Evolutionary conservation across 2,888 invertebrate species (phyloP).

Genomic region (Aphodius sticticus): DNA sequence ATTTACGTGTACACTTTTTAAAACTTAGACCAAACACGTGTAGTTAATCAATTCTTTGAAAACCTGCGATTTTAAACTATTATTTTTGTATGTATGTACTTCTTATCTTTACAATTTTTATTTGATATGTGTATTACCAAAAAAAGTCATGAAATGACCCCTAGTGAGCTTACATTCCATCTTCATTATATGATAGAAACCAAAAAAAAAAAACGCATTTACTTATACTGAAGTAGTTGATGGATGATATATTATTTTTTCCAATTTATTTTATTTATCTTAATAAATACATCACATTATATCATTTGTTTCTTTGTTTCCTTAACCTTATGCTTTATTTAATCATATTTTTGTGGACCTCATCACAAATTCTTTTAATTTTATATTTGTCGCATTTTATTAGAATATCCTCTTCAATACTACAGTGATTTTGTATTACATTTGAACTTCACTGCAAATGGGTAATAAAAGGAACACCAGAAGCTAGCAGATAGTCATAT

Average conservation of each 20-base stretch:
- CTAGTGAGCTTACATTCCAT: conserved; percentile 4
- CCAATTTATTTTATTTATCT: neutral
- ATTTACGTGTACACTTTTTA: conserved; percentile 24
- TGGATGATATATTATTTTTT: neutral
- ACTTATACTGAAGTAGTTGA: neutral
- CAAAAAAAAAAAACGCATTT: neutral
- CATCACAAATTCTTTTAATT: no score
- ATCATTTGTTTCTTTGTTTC: neutral
- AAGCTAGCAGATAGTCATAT: no score
- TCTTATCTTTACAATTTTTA: neutral
- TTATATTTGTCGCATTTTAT: no score
- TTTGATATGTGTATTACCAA: neutral
- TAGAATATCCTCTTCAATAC: no score
- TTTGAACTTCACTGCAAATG: no score
- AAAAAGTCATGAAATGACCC: neutral
- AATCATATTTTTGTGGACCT: neutral
- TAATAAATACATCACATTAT: neutral
- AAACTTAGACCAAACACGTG: conserved; percentile 14
- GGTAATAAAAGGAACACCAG: no score
- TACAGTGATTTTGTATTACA: no score
- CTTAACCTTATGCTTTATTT: neutral
- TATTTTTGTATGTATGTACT: conserved; percentile 14
- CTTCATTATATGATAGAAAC: neutral
- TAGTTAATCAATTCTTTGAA: neutral
- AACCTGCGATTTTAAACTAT: neutral